A percentile compares a stretch with the other conserved stretches of the same genome.
These are phyloP conservation scores for Centrocercus urophasianus DNA, from an alignment of 2,113 vertebrate genomes.

Conservation along the genomic window DNA sequence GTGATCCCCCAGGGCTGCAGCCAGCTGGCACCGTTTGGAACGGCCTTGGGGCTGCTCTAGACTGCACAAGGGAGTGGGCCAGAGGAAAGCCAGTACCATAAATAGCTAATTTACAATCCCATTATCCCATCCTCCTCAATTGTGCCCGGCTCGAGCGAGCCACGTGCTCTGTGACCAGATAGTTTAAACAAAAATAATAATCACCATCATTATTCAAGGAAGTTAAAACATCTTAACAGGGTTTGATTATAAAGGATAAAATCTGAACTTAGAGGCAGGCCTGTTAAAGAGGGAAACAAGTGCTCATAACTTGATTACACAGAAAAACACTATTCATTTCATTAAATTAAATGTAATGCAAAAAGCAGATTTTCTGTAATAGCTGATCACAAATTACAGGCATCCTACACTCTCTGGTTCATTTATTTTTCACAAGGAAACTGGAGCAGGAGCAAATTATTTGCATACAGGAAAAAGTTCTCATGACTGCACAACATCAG, in stretches of 20 bases:
- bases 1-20: conserved; percentile 11
- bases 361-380: conserved; percentile 49
- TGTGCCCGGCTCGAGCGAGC: background rate
- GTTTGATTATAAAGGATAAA: background rate
- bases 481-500: background rate
- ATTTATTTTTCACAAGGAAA: conserved; percentile 51
- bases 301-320: conserved; percentile 38
- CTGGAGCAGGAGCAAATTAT: background rate
- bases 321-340: conserved; percentile 29
- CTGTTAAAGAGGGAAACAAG: background rate
- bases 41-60: conserved; percentile 39
- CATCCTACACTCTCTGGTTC: background rate
- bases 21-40: conserved; percentile 32
- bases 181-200: background rate
- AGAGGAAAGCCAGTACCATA: conserved; percentile 29
- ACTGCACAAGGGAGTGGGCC: conserved; percentile 1
- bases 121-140: conserved; percentile 37
- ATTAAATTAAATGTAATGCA: conserved; percentile 47
- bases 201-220: background rate
- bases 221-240: background rate
- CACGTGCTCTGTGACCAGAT: background rate
- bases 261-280: background rate
- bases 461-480: conserved; percentile 13
- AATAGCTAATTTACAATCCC: conserved; percentile 50
- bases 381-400: conserved; percentile 45